Conservation (phyloP, 2,797 vertebrate species). For the Phataginus tetradactyla region DNA sequence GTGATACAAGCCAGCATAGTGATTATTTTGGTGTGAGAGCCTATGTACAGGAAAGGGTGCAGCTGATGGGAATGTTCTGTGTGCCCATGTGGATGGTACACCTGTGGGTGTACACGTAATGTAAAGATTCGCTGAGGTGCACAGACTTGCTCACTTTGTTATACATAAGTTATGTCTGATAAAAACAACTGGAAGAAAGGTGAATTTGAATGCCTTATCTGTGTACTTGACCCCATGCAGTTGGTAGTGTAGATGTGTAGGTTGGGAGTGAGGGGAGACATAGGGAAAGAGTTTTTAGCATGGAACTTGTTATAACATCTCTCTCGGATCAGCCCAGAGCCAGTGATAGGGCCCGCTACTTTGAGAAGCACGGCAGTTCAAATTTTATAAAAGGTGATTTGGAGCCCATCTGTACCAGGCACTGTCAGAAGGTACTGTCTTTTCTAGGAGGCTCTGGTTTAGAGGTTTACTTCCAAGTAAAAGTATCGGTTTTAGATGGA, state of each 20-base stretch:
- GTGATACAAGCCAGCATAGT: background rate
- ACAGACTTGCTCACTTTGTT: background rate
- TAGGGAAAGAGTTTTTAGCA: background rate
- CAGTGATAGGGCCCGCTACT: background rate
- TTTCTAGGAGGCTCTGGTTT: background rate
- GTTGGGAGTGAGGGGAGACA: background rate
- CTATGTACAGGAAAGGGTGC: background rate
- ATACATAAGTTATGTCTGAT: background rate
- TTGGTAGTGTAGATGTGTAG: background rate
- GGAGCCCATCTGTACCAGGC: background rate
- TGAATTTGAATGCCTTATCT: background rate
- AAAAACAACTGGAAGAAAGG: background rate
- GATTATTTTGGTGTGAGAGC: background rate
- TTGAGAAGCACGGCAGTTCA: background rate
- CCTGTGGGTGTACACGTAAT: rapidly evolving
- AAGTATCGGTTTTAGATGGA: background rate
- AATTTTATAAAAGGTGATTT: background rate
- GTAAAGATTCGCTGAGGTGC: background rate
- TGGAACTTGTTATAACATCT: background rate
- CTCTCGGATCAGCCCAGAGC: background rate
- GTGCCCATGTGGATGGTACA: background rate
- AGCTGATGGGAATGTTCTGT: background rate
- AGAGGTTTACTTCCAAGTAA: background rate
- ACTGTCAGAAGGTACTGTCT: background rate
- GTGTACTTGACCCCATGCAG: background rate